phyloP scores from a whole-genome alignment of 2,797 vertebrate species.

The Gastrophryne carolinensis region DNA sequence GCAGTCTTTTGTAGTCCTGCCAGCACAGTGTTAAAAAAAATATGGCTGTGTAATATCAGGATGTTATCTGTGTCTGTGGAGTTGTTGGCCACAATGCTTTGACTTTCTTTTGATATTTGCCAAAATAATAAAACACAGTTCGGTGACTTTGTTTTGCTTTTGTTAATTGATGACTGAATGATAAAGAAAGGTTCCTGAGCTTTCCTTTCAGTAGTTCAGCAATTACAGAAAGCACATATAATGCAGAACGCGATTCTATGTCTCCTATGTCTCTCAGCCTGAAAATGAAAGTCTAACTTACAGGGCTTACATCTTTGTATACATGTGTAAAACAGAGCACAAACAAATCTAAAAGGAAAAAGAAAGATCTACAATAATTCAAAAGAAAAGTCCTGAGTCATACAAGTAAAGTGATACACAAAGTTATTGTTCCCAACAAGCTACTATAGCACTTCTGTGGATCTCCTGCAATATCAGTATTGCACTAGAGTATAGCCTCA shows the following conservation, averaged over 20 bases:
- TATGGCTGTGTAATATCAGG: slow-evolving; percentile 11
- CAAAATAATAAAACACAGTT: slow-evolving; percentile 20
- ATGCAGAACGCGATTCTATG: not conserved
- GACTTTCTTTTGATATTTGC: slow-evolving; percentile 11
- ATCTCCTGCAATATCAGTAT: too few relatives aligned
- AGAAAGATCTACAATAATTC: not conserved
- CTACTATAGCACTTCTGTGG: too few relatives aligned
- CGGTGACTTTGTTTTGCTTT: not conserved
- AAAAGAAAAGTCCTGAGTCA: too few relatives aligned
- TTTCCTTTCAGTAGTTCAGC: not conserved
- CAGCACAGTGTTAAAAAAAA: slow-evolving; percentile 12
- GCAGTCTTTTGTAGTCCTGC: slow-evolving; percentile 39
- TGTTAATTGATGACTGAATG: not conserved
- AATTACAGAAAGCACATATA: slow-evolving; percentile 11
- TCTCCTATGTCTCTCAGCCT: too few relatives aligned
- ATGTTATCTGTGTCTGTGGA: not conserved
- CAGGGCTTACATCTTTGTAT: too few relatives aligned
- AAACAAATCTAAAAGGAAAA: too few relatives aligned
- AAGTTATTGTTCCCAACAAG: too few relatives aligned
- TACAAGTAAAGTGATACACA: too few relatives aligned
- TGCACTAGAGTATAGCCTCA: too few relatives aligned
- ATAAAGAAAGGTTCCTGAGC: not conserved
- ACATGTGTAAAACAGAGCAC: too few relatives aligned
- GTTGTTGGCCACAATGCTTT: slow-evolving; percentile 15
- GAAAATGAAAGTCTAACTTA: too few relatives aligned